These are phyloP conservation scores for Dolichotis patagonum DNA, from an alignment of 2,113 vertebrate genomes.

Conservation along the genomic window DNA sequence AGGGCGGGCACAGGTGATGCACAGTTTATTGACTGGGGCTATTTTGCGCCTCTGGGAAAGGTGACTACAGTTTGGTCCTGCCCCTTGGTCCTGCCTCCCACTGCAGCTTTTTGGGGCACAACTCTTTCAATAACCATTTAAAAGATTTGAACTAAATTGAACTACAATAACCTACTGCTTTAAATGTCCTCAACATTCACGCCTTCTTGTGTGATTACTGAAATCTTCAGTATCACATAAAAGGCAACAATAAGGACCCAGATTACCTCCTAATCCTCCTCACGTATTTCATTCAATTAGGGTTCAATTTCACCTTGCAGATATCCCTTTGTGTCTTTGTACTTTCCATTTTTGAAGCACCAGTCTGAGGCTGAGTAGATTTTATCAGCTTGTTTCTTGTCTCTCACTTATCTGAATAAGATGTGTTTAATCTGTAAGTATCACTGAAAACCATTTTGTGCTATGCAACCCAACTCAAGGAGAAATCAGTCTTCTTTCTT, in stretches of 20 bases:
- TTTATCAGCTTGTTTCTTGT: background rate
- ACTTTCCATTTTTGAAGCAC: background rate
- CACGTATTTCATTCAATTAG: background rate
- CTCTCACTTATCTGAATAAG: background rate
- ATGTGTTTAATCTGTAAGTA: background rate
- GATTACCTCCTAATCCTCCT: background rate
- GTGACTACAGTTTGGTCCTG: too few relatives aligned
- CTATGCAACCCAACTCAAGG: background rate
- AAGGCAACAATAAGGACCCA: background rate
- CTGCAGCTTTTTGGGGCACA: too few relatives aligned
- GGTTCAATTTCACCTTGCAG: background rate
- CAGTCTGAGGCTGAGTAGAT: too few relatives aligned
- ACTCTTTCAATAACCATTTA: too few relatives aligned
- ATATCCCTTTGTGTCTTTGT: accelerated
- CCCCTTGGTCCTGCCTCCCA: too few relatives aligned
- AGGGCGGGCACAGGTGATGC: too few relatives aligned
- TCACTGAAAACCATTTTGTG: background rate
- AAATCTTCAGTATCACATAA: background rate
- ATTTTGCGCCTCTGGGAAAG: too few relatives aligned
- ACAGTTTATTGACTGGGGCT: too few relatives aligned
- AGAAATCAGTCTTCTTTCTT: background rate
- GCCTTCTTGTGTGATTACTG: background rate
- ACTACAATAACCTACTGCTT: background rate
- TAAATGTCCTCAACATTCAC: background rate
- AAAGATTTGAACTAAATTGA: background rate